Base-by-base conservation (phyloP, 1,140 invertebrate genomes). In the Muscidifurax raptorellus region DNA sequence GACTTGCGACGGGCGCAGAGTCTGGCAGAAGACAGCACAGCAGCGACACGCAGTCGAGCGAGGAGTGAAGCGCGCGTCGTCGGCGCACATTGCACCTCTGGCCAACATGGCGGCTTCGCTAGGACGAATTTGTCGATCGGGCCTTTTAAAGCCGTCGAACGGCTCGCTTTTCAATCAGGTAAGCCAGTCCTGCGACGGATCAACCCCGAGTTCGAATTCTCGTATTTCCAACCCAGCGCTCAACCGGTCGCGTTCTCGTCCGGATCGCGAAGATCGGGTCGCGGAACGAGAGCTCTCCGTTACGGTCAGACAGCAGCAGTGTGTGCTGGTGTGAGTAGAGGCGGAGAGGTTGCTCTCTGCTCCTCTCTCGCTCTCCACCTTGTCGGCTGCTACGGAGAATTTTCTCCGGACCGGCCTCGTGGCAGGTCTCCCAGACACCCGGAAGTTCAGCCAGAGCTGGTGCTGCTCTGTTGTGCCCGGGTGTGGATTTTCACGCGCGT, bases 91-190 rank as follows among this genome's bases (percentile, higher is more conserved):
- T 90, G 90, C 86, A 92, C 89, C 89, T 92, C 88, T 93, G 91
- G 88, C 94, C 95, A 96, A 95, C 94, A 97, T 97, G 96, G 96
- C 96, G 95, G 96, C 96, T 91, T 94, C 95, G 91, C 94, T 97
- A 91, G 95, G 96, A 94, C 95, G 96, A 93, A 95, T 97, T 95
- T 96, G 95, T 94, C 96, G 96, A 94, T 95, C 96, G 91, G 94
- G 95, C 92, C 94, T 96, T 92, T 94, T 96, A 90, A 96, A 95
- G 94, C 92, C 94, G 88, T 94, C 91, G 89, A 94, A 93, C 91
- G 92, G 92, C 85, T 85, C 91, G 77, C 88, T 93, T 85, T 89
- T 93, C 69, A 91, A 90, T 86, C 94, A 95, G 93, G 95, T 95
- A 93, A 87, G 89, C 40, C 86, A 66, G 80, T 36, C 66, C 40